Evolutionary conservation across 1,140 invertebrate species (phyloP), one percentile per base, ranked within the genome.

Genomic region (Pseudomyrmex pallidus): DNA sequence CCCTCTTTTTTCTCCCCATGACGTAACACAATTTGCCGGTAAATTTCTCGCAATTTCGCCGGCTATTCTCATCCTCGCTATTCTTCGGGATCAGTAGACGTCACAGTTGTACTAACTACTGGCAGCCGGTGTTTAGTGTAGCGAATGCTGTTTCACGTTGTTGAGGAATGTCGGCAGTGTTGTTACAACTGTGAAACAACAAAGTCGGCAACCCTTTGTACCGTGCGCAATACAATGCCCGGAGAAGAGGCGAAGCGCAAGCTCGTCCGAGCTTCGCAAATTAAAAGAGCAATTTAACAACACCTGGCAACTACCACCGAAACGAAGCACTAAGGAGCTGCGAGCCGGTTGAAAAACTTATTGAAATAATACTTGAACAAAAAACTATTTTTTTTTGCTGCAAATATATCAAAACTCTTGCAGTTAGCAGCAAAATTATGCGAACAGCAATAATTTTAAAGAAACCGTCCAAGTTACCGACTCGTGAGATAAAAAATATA

Each of bases 281-380:
- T 93, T 93, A 93, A 93, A 93, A 90, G 86, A 91, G 85, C 90
- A 91, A 90, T 91, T 92, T 92, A 93, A 89, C 89, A 86, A 72
- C 82, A 72, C 64, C 44, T 48, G 66, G 15, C 35, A 78, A 62
- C 73, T 48, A 52, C 57, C 22, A 61, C n/a, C 13, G 7, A 50
- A 57, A 68, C 17, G 15, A 46, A 68, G 48, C 35, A 25, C 12
- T 70, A 78, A 70, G 62, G 62, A 70, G 48, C 7, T n/a, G 54
- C 12, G 9, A 44, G 12, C 15, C 17, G n/a, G 10, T 57, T 5
- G 9, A 22, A 78, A 7, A 35, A 59, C 52, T 59, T 56, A 35
- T 17, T 70, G 12, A 78, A 78, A 78, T 68, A 77, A 44, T 70
- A 35, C 15, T 70, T 48, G 2, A 48, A 56, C n/a, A 68, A 57